Base-by-base conservation (phyloP, 2,113 vertebrate genomes). In the Australoheros scitulus region DNA sequence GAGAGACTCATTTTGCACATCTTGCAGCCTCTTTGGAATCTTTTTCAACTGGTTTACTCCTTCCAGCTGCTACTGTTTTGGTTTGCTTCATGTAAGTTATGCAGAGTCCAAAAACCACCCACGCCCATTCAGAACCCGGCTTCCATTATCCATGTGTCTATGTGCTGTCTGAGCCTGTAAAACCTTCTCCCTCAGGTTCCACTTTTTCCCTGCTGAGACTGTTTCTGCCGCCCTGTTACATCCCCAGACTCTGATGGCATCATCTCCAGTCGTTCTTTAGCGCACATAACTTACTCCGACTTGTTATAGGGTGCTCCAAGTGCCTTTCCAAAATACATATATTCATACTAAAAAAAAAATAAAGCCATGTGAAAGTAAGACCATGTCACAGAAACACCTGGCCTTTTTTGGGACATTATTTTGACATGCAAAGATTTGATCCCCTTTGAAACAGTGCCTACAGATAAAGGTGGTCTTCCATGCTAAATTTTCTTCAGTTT, bases 381-480 rank as follows among this genome's bases (percentile, higher is more conserved):
- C 1, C 47, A 0, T 55, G 47, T n/a, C 26, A 72, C 24, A 55
- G 47, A 72, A 72, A 72, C 47, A 14, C 47, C 50, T 55, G 26
- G 11, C 17, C 3, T 11, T 52, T 72, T 72, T 14, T 55, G 14
- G 32, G 65, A 55, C 47, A 32, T 72, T 55, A 72, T 72, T 55
- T n/a, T 52, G 47, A 72, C 32, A 50, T 72, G 26, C 47, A 52
- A 55, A 72, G 68, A 72, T 55, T 26, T 72, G 20, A 0, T 20
- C 4, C 68, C 2, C 17, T 72, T 55, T 55, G 68, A 72, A 58
- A 72, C 47, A 14, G 47, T 55, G 47, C 6, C 68, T 72, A 72
- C 68, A n/a, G 47, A 52, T 32, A 72, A 72, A 72, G 68, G 43
- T 72, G 68, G 68, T 72, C 68, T 43, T 72, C 68, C 68, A 9